Evolutionary conservation across 2,797 vertebrate species (phyloP).

Genomic region (Macrochelys suwanniensis): DNA sequence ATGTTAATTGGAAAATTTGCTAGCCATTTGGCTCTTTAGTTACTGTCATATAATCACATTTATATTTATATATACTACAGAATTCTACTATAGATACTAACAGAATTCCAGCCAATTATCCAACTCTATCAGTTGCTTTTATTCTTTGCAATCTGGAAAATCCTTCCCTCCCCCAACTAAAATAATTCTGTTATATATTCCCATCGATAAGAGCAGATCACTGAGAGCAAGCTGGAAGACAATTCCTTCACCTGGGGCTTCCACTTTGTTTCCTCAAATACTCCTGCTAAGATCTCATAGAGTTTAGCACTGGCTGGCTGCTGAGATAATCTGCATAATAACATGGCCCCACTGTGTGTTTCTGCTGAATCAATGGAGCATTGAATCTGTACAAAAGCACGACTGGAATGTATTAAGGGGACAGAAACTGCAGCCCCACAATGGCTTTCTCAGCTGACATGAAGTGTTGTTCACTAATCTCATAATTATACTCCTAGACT

Average conservation of each 20-base stretch:
- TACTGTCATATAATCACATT: background rate
- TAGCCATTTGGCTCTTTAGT: constrained; percentile 27
- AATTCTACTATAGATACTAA: background rate
- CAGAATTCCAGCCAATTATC: constrained; percentile 27
- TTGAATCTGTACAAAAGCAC: constrained; percentile 58
- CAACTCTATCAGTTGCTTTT: background rate
- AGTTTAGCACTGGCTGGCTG: constrained; percentile 49
- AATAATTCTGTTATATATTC: constrained; percentile 22
- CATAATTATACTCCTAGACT: constrained; percentile 53
- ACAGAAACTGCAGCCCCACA: constrained; percentile 24
- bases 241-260: constrained; percentile 29
- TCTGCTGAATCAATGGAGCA: constrained; percentile 68
- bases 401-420: constrained; percentile 36
- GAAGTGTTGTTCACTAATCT: constrained; percentile 52
- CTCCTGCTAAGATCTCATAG: constrained; percentile 38
- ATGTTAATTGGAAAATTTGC: constrained; percentile 20
- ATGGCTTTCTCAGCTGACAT: constrained; percentile 25
- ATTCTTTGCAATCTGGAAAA: background rate
- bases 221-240: constrained; percentile 13
- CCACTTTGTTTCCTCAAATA: constrained; percentile 50
- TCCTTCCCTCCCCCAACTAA: constrained; percentile 29
- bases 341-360: constrained; percentile 55
- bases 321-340: constrained; percentile 77
- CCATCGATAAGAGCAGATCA: constrained; percentile 37
- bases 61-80: too few relatives aligned